A percentile compares a stretch with the other conserved stretches of the same genome.
Evolutionary conservation across 2,888 invertebrate genomes (phyloP).

Genomic region (Agrotis segetum): DNA sequence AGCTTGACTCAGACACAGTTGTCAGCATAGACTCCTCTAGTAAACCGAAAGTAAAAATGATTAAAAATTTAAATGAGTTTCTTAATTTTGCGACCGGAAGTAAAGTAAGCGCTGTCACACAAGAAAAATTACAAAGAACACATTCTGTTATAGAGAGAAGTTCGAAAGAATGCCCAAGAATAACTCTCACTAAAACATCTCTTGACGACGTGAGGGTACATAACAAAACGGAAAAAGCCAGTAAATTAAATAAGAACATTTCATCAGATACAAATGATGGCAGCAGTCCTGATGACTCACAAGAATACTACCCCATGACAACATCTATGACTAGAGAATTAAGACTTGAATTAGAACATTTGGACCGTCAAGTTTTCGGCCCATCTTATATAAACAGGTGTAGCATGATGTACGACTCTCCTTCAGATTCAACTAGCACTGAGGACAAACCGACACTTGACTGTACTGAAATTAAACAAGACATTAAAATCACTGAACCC

Average conservation of each 20-base stretch:
- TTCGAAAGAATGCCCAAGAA: conserved; percentile 81
- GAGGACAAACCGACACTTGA: conserved; percentile 82
- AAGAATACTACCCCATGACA: conserved; percentile 96
- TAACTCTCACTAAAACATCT: conserved; percentile 82
- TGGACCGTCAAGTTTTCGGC: conserved; percentile 96
- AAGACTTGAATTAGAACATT: conserved; percentile 95
- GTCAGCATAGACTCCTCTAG: conserved; percentile 78
- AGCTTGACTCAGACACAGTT: conserved; percentile 83
- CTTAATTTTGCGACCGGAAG: conserved; percentile 94
- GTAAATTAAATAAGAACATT: conserved; percentile 76
- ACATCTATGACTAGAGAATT: conserved; percentile 96
- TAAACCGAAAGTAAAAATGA: conserved; percentile 88
- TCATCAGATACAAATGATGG: conserved; percentile 88
- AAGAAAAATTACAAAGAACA: conserved; percentile 81
- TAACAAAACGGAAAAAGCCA: conserved; percentile 74
- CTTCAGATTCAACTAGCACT: conserved; percentile 85
- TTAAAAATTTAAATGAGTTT: conserved; percentile 96
- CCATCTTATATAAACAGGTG: conserved; percentile 82
- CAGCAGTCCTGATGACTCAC: conserved; percentile 95
- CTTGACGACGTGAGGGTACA: conserved; percentile 79
- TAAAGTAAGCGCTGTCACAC: conserved; percentile 79
- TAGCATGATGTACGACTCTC: conserved; percentile 84
- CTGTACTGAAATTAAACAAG: conserved; percentile 73
- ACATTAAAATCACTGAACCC: conserved; percentile 69
- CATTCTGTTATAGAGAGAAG: conserved; percentile 81